Base-by-base conservation (phyloP, 2,113 vertebrate species). In the Cynocephalus volans region DNA sequence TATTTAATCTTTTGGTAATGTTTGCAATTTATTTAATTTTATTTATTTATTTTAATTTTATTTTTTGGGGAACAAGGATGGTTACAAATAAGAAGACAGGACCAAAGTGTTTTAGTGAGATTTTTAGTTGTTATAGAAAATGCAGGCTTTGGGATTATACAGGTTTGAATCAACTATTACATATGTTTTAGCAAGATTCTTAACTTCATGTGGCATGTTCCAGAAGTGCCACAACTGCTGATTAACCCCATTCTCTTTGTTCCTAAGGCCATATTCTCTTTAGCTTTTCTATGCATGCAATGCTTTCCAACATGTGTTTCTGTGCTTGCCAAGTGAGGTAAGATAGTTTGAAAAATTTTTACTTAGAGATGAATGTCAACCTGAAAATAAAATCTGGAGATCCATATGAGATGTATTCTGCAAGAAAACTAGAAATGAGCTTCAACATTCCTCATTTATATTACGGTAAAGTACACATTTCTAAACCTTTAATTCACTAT, bases 401-500 rank as follows among this genome's bases (percentile, higher is more conserved):
- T n/a, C 11, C 24, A 84, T 15, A 36, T 2, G 62, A 76, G 33
- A 96, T 65, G 3, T 41, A 48, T 52, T 87, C 41, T 91, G 8
- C 77, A 75, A 62, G 52, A 79, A 94, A 94, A 85, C 7, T 64
- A 60, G 18, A 6, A 67, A 64, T 50, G 33, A 81, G 4, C 12
- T 79, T 91, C 24, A 60, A 70, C 84, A 80, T 45, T 18, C 15
- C 48, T 50, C 31, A 72, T 45, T 96, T 86, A 41, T 73, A 45
- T 82, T 80, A 41, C 48, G 33, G 9, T 41, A 52, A 90, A 89
- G 2, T 62, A 17, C 41, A 50, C 23, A 28, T 90, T 26, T 80
- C 26, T 87, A 88, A 91, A 80, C 28, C 11, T 90, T 69, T 80
- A 89, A 90, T 96, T 93, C 41, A n/a, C 28, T 60, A 3, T 76